Evolutionary conservation across 2,888 invertebrate species (phyloP).

Genomic region (Atrina japonica): DNA sequence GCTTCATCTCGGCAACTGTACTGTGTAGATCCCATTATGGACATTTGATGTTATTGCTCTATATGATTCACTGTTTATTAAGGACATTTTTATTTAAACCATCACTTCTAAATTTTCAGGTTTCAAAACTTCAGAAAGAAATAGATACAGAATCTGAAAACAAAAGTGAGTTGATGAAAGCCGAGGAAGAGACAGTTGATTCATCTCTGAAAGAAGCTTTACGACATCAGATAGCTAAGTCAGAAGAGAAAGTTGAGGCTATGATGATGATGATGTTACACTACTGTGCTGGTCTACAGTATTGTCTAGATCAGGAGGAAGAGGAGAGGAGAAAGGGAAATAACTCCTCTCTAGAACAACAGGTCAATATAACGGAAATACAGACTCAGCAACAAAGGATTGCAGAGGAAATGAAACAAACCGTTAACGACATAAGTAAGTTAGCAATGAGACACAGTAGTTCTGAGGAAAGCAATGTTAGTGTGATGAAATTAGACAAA

Average conservation of each 20-base stretch:
- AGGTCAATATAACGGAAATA: background rate
- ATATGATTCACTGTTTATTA: no score
- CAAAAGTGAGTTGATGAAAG: constrained; percentile 82
- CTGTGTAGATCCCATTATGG: no score
- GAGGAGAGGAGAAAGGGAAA: constrained; percentile 55
- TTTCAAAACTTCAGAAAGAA: constrained; percentile 88
- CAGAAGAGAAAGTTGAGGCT: constrained; percentile 93
- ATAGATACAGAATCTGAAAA: constrained; percentile 87
- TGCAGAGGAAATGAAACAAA: no score
- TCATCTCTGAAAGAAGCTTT: constrained; percentile 59
- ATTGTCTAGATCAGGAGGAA: constrained; percentile 85
- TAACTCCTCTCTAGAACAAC: no score
- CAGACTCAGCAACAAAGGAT: no score
- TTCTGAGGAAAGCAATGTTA: background rate
- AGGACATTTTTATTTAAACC: no score
- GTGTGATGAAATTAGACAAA: background rate
- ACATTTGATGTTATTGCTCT: no score
- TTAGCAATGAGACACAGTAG: background rate
- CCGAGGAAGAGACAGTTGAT: constrained; percentile 79
- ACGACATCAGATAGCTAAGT: constrained; percentile 83
- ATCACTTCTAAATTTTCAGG: constrained; percentile 81
- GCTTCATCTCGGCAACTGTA: no score
- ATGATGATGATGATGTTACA: constrained; percentile 96
- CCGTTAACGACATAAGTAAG: no score
- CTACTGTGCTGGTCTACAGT: constrained; percentile 95